A percentile compares a stretch with the other conserved stretches of the same genome.
phyloP scores from a whole-genome alignment of 2,113 vertebrate species.

The Siphamia tubifer region DNA sequence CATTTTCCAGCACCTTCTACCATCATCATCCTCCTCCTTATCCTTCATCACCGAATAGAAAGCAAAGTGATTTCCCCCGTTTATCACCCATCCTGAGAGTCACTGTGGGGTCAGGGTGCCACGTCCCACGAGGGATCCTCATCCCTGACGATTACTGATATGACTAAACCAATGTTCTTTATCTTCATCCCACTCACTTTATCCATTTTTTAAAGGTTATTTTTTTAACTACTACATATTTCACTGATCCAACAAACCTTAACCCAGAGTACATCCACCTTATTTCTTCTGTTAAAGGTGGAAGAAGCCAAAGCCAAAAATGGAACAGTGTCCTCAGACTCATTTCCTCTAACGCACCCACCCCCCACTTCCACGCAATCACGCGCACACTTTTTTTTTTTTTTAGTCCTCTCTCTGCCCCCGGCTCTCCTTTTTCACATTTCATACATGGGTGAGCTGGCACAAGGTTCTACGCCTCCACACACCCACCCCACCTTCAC shows the following conservation, averaged over 20 bases:
- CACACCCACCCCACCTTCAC: conserved; percentile 8
- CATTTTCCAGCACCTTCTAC: background rate
- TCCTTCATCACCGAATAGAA: background rate
- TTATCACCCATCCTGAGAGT: conserved; percentile 67
- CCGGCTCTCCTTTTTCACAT: conserved; percentile 85
- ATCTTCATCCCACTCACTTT: conserved; percentile 5
- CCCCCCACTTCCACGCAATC: background rate
- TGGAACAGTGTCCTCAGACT: conserved; percentile 12
- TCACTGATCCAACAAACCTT: conserved; percentile 1
- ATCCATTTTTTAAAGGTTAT: no score
- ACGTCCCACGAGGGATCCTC: conserved; percentile 55
- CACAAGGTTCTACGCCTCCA: conserved; percentile 61
- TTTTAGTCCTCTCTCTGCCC: conserved; percentile 23
- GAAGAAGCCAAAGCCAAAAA: conserved; percentile 32
- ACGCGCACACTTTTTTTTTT: background rate
- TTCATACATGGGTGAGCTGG: conserved; percentile 91
- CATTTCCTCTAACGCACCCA: background rate
- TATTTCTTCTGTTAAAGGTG: background rate
- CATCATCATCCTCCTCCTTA: background rate
- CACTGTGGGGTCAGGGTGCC: conserved; percentile 58
- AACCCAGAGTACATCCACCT: background rate
- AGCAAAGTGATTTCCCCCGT: conserved; percentile 47
- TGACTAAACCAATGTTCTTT: conserved; percentile 48
- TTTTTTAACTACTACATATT: conserved; percentile 13
- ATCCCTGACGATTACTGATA: conserved; percentile 39